phyloP scores from a whole-genome alignment of 2,113 vertebrate species.

The Clupea harengus region DNA sequence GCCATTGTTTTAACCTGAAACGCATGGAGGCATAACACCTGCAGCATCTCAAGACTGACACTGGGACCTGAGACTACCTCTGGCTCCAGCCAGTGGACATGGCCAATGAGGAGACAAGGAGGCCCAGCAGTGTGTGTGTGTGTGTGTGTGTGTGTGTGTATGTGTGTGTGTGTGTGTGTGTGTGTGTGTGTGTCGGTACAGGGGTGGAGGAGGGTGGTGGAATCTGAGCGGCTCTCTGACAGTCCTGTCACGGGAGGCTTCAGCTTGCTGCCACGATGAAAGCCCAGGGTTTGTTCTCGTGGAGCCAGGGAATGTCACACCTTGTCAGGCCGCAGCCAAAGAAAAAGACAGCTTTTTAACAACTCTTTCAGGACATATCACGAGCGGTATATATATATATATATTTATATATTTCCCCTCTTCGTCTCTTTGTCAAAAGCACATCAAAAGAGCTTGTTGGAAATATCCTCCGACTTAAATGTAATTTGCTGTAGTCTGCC shows the following conservation, averaged over 20 bases:
- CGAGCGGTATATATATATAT: conserved; percentile 43
- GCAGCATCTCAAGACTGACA: not conserved
- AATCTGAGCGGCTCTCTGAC: conserved; percentile 37
- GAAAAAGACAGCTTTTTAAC: conserved; percentile 56
- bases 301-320: conserved; percentile 68
- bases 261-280: conserved; percentile 66
- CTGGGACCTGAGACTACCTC: not conserved
- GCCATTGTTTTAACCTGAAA: not conserved
- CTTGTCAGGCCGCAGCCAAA: conserved; percentile 62
- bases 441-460: conserved; percentile 57
- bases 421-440: conserved; percentile 70
- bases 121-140: not conserved
- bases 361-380: conserved; percentile 52
- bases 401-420: not conserved
- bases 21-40: not conserved
- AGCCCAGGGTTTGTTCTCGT: conserved; percentile 67
- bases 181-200: conserved; percentile 20
- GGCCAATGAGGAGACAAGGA: not conserved
- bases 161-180: not conserved
- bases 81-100: not conserved
- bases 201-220: conserved; percentile 56
- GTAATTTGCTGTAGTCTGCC: conserved; percentile 25
- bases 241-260: conserved; percentile 68
- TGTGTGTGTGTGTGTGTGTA: not conserved
- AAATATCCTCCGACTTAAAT: conserved; percentile 5